A percentile compares a stretch with the other conserved stretches of the same genome.
phyloP scores from a whole-genome alignment of 2,113 vertebrate genomes.

The Canis aureus region DNA sequence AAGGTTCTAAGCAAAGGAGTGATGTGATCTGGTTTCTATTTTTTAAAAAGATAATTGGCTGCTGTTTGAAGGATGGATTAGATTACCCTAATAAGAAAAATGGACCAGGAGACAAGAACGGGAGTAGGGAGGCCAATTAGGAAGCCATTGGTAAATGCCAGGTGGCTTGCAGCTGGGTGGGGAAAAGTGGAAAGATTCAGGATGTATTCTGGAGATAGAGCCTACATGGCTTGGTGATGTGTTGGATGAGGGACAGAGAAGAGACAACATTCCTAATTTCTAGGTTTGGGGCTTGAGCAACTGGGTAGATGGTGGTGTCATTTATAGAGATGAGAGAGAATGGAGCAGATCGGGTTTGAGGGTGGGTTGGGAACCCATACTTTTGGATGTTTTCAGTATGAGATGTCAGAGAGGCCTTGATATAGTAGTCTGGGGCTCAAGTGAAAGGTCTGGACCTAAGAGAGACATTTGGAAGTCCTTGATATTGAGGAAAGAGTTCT shows the following conservation, averaged over 20 bases:
- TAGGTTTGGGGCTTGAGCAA: not conserved
- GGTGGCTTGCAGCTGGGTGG: not conserved
- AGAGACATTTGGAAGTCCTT: not conserved
- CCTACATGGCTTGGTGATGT: not conserved
- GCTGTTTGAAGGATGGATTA: not conserved
- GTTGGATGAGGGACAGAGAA: not conserved
- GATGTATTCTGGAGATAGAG: not conserved
- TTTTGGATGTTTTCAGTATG: not conserved
- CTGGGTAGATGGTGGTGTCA: not conserved
- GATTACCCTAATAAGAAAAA: conserved; percentile 28
- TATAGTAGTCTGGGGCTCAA: not conserved
- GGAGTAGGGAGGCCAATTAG: not conserved
- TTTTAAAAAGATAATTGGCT: not conserved
- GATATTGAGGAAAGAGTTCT: conserved; percentile 15
- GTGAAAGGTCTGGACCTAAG: not conserved
- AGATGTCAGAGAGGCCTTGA: not conserved
- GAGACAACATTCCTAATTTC: not conserved
- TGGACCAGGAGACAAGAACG: not conserved
- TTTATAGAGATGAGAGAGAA: not conserved
- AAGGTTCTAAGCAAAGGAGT: conserved; percentile 19
- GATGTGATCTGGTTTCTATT: not conserved
- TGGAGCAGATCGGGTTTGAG: not conserved
- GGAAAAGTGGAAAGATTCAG: not conserved
- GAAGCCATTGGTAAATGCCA: conserved; percentile 13
- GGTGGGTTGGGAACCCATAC: not conserved